Base-by-base conservation (phyloP, 2,113 vertebrate species). In the Vulpes ferrilata region DNA sequence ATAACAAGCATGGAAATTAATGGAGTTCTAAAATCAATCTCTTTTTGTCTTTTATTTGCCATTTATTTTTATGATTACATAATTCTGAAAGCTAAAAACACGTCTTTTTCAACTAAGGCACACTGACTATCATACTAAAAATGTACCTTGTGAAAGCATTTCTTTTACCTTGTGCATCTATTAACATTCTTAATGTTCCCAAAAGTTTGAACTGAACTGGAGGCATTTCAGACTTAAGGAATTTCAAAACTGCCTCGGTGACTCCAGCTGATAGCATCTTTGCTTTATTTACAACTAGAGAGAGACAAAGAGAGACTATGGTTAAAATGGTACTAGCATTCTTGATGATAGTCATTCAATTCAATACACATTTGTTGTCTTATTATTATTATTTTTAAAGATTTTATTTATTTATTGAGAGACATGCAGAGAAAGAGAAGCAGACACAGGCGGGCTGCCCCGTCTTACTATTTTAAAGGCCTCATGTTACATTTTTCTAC, bases 161-260 rank as follows among this genome's bases (percentile, higher is more conserved):
- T 98, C 98, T 88, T 98, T 98, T 99, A 99, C 99, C 99, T 99
- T 99, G 99, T 73, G 99, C 99, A 98, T 99, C 99, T 97, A 99
- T 99, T 98, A 99, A 99, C 99, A 99, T 99, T 90, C 99, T 99
- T 98, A 99, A 98, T 11, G 99, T 99, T 96, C 99, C 99, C 98
- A 99, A 98, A 62, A 99, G 99, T 97, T 99, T 99, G 98, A 99
- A 99, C 97, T 99, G 99, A 32, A 99, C 99, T 0, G 99, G 99
- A 80, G 99, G 99, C 99, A 99, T 99, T 98, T 99, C 99, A 0
- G 99, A 99, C 96, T 99, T 99, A 95, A 99, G 98, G 95, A 99
- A 99, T 98, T 99, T 99, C 98, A 99, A 97, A 92, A 99, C 99
- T 84, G 99, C 99, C 62, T 99, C 99, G 35, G 99, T 99, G 80